phyloP scores from a whole-genome alignment of 2,888 invertebrate genomes.

The Stenotaenia linearis region DNA sequence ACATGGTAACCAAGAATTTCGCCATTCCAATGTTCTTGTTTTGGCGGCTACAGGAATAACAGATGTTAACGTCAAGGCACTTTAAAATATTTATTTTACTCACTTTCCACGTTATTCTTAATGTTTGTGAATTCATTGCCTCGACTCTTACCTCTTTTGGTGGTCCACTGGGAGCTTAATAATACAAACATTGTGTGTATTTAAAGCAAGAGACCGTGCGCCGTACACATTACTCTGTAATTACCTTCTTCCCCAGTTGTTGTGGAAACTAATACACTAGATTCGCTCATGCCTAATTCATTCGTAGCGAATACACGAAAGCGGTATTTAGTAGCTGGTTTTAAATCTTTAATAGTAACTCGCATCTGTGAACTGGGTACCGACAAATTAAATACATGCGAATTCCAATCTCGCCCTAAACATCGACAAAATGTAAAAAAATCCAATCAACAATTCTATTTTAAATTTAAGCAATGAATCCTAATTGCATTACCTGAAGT shows the following conservation, averaged over 20 bases:
- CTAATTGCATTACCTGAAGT: background rate
- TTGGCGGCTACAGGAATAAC: conserved; percentile 54
- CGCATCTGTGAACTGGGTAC: background rate
- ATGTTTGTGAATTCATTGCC: conserved; percentile 28
- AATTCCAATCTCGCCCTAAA: conserved; percentile 12
- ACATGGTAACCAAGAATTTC: conserved; percentile 71
- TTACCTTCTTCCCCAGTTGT: conserved; percentile 32
- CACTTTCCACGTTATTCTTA: conserved; percentile 24
- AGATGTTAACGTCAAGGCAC: too few species aligned
- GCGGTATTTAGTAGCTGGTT: conserved; percentile 26
- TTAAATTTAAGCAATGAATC: background rate
- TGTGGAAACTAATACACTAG: background rate
- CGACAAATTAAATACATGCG: conserved; percentile 6
- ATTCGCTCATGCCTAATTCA: conserved; percentile 27
- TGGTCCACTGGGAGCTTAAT: conserved; percentile 29
- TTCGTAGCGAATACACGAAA: conserved; percentile 29
- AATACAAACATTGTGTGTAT: background rate
- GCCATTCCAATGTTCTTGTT: conserved; percentile 64
- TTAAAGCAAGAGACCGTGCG: background rate
- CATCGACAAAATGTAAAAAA: background rate
- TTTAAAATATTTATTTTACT: background rate
- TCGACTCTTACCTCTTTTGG: conserved; percentile 28
- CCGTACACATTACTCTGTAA: background rate
- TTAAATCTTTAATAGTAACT: background rate
- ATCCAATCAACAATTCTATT: background rate